Conservation (phyloP, 1,140 invertebrate species). For the Spodoptera frugiperda region DNA sequence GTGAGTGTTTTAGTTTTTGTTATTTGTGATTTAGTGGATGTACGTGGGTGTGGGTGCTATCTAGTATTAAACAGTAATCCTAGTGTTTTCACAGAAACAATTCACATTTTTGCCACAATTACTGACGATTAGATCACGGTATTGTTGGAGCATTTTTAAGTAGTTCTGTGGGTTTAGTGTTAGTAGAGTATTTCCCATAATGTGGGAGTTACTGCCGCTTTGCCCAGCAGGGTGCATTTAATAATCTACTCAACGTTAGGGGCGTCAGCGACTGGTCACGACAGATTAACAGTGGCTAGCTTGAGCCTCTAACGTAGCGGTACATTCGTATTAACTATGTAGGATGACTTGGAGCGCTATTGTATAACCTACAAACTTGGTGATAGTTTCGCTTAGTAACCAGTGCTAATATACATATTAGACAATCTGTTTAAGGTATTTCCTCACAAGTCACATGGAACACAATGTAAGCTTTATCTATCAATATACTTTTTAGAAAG, state of each 20-base stretch:
- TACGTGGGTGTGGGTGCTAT: background rate
- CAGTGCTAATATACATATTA: too few relatives aligned
- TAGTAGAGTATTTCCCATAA: slow-evolving; percentile 31
- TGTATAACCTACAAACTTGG: background rate
- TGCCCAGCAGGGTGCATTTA: slow-evolving; percentile 76
- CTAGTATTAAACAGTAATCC: too few relatives aligned
- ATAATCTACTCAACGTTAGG: slow-evolving; percentile 65
- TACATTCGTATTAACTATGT: slow-evolving; percentile 18
- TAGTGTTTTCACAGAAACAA: background rate
- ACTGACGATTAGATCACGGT: background rate
- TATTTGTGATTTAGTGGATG: slow-evolving; percentile 25
- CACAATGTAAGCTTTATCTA: too few relatives aligned
- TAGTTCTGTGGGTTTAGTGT: slow-evolving; percentile 15
- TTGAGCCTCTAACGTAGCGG: background rate
- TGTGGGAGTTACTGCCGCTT: slow-evolving; percentile 54
- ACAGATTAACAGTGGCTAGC: slow-evolving; percentile 10
- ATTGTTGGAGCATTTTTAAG: slow-evolving; percentile 2
- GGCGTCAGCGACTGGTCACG: slow-evolving; percentile 56
- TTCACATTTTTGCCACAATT: background rate
- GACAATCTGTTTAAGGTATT: too few relatives aligned
- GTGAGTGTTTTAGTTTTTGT: slow-evolving; percentile 8
- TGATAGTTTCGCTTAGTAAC: background rate
- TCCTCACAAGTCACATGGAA: too few relatives aligned
- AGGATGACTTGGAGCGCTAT: background rate
- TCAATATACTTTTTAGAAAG: background rate